Base-by-base conservation (phyloP, 2,113 vertebrate genomes). In the Mixornis gularis region DNA sequence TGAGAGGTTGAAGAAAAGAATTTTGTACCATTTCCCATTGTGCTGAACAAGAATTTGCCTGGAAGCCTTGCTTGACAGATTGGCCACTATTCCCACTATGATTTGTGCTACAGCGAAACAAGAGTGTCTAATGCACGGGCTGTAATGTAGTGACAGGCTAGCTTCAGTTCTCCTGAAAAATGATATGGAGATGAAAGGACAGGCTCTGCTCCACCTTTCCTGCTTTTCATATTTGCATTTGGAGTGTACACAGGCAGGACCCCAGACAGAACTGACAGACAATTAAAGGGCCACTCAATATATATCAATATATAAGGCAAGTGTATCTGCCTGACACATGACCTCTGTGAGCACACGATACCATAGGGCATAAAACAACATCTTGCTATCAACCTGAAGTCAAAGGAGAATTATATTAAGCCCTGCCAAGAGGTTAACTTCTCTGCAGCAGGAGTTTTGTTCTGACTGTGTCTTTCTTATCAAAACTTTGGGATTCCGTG, bases 141-240 rank as follows among this genome's bases (percentile, higher is more conserved):
- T 72, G 82, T 97, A 98, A 98, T 97, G 98, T 92, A 98, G 98
- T 97, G 98, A 98, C 94, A 96, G 97, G 95, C 96, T 94, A 96
- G 96, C 96, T 96, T 95, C 97, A 90, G 97, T 94, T 90, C 96
- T 95, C 77, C 97, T 96, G 97, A 98, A 98, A 98, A 98, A 97
- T 94, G 98, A 98, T 98, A 98, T 96, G 95, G 95, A 97, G 98
- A 98, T 98, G 98, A 98, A 98, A 98, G 98, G 97, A 95, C 32
- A 65, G 97, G 93, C 96, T 96, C 91, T 97, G 97, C 97, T 98
- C 98, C 98, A 98, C 98, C 97, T 98, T 98, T 98, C 98, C 97
- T 98, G 97, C 90, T 98, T 98, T 97, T 97, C 97, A 97, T 98
- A 98, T 98, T 98, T 98, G 98, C 98, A 98, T 98, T 98, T 98